phyloP scores from a whole-genome alignment of 35 echinoderm and acorn worm genomes.

The Ophiothrix spiculata region DNA sequence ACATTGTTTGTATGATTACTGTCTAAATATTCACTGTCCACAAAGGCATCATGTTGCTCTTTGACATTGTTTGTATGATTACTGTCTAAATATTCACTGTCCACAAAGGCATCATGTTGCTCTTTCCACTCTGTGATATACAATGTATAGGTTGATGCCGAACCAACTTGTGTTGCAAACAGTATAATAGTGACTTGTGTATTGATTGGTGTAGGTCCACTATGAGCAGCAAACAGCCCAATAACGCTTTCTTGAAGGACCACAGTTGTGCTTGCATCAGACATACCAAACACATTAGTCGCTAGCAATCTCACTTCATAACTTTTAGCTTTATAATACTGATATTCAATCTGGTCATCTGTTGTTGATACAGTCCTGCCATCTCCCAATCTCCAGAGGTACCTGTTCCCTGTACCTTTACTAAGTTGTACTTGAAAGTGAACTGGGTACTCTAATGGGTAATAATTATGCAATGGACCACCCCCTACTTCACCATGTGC shows the following conservation, averaged over 20 bases:
- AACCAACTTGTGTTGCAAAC: conserved; percentile 64
- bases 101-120: too few relatives aligned
- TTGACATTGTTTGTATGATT: too few relatives aligned
- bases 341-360: conserved; percentile 21
- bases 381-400: conserved; percentile 64
- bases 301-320: conserved; percentile 21
- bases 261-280: conserved; percentile 4
- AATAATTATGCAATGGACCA: conserved; percentile 41
- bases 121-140: too few relatives aligned
- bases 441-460: conserved; percentile 54
- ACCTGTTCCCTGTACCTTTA: conserved; percentile 53
- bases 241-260: conserved; percentile 60
- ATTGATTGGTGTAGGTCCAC: conserved; percentile 18
- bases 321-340: conserved; percentile 29
- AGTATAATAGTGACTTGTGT: conserved; percentile 47
- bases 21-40: too few relatives aligned
- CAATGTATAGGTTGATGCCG: conserved; percentile 34
- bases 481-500: not conserved
- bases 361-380: not conserved
- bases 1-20: too few relatives aligned
- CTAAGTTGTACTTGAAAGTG: conserved; percentile 17
- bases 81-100: too few relatives aligned
- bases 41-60: not conserved
- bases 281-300: conserved; percentile 48
- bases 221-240: conserved; percentile 60